Evolutionary conservation across 2,797 vertebrate genomes (phyloP).

Genomic region (Malurus leucopterus): DNA sequence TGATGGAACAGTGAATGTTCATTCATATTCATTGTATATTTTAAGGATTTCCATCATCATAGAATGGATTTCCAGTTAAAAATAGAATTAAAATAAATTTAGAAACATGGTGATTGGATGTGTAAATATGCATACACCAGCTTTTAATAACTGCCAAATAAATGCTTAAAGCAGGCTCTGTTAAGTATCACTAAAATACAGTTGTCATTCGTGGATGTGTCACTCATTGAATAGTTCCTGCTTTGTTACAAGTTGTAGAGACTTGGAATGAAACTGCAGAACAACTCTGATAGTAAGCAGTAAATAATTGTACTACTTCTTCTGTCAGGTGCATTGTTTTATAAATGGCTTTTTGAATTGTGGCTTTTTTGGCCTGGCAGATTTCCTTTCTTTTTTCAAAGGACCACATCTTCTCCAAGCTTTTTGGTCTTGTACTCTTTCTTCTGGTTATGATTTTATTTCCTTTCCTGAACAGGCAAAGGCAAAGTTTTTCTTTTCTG

Average conservation of each 20-base stretch:
- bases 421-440: neutral
- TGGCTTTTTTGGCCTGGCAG: neutral
- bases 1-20: neutral
- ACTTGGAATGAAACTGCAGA: neutral
- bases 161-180: neutral
- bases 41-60: neutral
- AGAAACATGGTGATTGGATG: neutral
- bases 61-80: neutral
- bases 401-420: neutral
- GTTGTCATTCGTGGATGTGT: neutral
- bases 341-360: neutral
- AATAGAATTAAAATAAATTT: neutral
- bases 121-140: neutral
- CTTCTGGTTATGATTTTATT: neutral
- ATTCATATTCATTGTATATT: neutral
- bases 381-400: neutral
- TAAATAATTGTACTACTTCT: neutral
- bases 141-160: neutral
- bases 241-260: neutral
- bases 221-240: neutral
- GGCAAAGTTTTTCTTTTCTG: neutral
- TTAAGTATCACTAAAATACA: neutral
- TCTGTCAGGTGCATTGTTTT: neutral
- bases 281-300: neutral
- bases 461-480: neutral